These are phyloP conservation scores for Drosophila orena DNA, from an alignment of 1,140 invertebrate species.

Conservation along the genomic window DNA sequence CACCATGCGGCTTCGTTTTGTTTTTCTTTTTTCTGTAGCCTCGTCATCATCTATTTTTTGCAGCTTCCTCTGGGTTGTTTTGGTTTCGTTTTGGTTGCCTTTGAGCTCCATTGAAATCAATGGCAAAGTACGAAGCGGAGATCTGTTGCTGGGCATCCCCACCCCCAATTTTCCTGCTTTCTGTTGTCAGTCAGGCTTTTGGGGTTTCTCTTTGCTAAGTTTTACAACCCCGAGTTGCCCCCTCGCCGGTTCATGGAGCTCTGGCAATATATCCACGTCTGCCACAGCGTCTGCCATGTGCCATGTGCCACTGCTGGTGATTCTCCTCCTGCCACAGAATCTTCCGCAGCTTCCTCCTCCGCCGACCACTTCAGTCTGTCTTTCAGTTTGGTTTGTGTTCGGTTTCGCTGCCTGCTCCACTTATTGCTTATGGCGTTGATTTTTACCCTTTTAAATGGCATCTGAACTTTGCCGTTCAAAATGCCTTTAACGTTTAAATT, in stretches of 20 bases:
- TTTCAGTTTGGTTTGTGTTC: constrained; percentile 49
- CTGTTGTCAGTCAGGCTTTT: constrained; percentile 51
- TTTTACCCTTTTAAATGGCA: constrained; percentile 8
- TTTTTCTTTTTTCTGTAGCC: background rate
- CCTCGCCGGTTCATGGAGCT: constrained; percentile 1
- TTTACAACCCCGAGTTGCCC: constrained; percentile 5
- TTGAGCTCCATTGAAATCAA: constrained; percentile 34
- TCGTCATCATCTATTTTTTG: constrained; percentile 25
- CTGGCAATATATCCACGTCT: constrained; percentile 76
- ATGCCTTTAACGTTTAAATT: background rate
- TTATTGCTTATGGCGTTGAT: constrained; percentile 19
- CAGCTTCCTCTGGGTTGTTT: constrained; percentile 5
- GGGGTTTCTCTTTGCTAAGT: constrained; percentile 41
- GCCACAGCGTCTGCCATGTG: constrained; percentile 67
- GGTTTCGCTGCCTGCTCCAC: constrained; percentile 41
- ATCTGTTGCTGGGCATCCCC: constrained; percentile 33
- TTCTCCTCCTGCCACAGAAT: constrained; percentile 3
- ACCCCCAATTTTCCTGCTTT: background rate
- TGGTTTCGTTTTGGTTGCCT: constrained; percentile 24
- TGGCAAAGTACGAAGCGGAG: constrained; percentile 9
- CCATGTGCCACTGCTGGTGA: constrained; percentile 31
- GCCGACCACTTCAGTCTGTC: constrained; percentile 13
- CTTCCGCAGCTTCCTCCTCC: constrained; percentile 5
- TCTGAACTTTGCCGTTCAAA: background rate
- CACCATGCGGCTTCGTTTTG: constrained; percentile 43